phyloP scores from a whole-genome alignment of 2,797 vertebrate genomes.

The Crenichthys baileyi region DNA sequence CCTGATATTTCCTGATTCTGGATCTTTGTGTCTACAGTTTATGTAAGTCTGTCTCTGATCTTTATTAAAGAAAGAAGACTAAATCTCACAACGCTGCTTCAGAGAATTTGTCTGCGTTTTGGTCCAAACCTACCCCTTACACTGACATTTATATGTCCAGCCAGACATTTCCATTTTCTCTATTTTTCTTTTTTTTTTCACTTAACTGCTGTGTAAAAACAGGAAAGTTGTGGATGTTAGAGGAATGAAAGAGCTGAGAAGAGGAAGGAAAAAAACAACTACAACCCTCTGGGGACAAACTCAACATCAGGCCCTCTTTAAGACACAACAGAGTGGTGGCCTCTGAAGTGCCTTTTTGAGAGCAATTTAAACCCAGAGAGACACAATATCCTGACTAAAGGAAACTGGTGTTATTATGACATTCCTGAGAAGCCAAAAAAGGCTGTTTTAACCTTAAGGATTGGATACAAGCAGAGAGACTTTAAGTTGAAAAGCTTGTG shows the following conservation, averaged over 20 bases:
- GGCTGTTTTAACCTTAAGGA: conserved; percentile 77
- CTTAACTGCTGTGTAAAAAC: conserved; percentile 62
- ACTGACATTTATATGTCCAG: conserved; percentile 50
- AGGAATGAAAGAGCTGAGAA: conserved; percentile 36
- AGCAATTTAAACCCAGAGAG: conserved; percentile 86
- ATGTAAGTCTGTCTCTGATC: too few species aligned
- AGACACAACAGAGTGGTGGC: conserved; percentile 87
- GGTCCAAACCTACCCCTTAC: too few species aligned
- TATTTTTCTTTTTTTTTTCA: conserved; percentile 22
- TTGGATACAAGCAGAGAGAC: conserved; percentile 53
- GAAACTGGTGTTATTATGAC: conserved; percentile 88
- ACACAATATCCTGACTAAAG: conserved; percentile 91
- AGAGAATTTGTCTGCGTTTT: too few species aligned
- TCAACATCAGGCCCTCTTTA: conserved; percentile 86
- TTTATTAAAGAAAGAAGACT: too few species aligned
- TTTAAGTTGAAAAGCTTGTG: conserved; percentile 48
- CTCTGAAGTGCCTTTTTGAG: conserved; percentile 82
- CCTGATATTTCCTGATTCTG: too few species aligned
- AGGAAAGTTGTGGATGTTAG: conserved; percentile 60
- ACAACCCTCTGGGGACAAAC: conserved; percentile 77
- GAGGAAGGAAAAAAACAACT: not conserved
- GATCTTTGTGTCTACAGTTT: too few species aligned
- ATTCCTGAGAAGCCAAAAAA: conserved; percentile 85
- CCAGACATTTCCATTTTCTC: conserved; percentile 49
- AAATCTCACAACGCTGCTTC: too few species aligned